Evolutionary conservation across 2,888 invertebrate species (phyloP), one percentile per base, ranked within the genome.

Genomic region (Colletes collaris): DNA sequence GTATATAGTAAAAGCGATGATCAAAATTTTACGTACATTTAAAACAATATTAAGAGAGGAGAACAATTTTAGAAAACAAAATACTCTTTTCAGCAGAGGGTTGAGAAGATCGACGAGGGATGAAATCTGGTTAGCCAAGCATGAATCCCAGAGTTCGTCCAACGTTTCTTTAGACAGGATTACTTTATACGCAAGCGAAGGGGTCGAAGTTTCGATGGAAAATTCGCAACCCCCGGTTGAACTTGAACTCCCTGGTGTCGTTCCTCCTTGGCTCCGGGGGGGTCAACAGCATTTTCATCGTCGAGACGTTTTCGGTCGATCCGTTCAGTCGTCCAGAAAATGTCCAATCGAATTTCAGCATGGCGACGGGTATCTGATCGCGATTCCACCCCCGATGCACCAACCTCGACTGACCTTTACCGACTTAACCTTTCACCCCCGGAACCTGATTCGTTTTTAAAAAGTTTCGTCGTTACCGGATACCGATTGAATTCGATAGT

Each of bases 211-310:
- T 46, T 40, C 50, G 50, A 4, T 40, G 0, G 37, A 35, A 69
- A 46, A 62, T 62, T 44, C 52, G 16, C 6, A 16, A n/a, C 35
- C 59, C 50, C 10, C 49, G 46, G 10, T 11, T 71, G 79, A 83
- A 82, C 76, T 83, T 83, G 80, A 83, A 70, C 58, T 60, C 52
- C 37, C 59, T n/a, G 4, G 10, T 40, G 27, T 70, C 53, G 40
- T 46, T 7, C 53, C 13, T 16, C 13, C 13, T 60, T 37, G 60
- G 65, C 37, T 73, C 44, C 70, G 37, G 53, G 86, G 85, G 53
- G 86, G 85, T 88, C 86, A 89, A 84, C 82, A 83, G 66, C 85
- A 84, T 82, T 77, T 83, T 78, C 67, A 74, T 77, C 74, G 70
- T 66, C 73, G 74, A 62, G 52, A 69, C 70, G 78, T 56, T 55